phyloP scores from a whole-genome alignment of 2,888 invertebrate species.

The Drosophila austrosaltans region DNA sequence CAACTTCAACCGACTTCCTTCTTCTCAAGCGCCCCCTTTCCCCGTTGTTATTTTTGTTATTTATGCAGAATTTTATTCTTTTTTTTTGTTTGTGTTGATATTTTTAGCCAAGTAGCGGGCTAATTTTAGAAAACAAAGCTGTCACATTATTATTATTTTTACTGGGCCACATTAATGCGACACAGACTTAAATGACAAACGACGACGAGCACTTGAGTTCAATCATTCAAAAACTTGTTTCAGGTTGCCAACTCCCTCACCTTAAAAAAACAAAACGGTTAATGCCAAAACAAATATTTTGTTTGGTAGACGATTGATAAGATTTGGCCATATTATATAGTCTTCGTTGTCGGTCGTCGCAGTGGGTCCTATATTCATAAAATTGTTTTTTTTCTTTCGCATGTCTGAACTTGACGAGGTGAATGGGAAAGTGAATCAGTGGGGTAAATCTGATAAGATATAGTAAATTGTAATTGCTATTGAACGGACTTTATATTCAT shows the following conservation, averaged over 20 bases:
- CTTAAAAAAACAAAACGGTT: background rate
- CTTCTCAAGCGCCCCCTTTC: background rate
- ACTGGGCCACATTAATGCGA: conserved; percentile 31
- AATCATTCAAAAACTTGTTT: conserved; percentile 15
- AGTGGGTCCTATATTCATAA: background rate
- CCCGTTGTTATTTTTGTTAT: conserved; percentile 20
- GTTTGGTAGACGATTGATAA: conserved; percentile 3
- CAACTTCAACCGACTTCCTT: conserved; percentile 10
- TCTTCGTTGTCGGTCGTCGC: background rate
- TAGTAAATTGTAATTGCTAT: conserved; percentile 13
- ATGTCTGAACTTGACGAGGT: conserved; percentile 2
- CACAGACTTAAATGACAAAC: conserved; percentile 33
- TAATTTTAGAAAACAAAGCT: conserved; percentile 34
- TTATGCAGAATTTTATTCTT: conserved; percentile 37
- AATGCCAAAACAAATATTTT: conserved; percentile 9
- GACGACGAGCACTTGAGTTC: conserved; percentile 9
- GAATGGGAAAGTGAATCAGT: conserved; percentile 9
- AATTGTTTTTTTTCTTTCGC: background rate
- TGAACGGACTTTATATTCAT: background rate
- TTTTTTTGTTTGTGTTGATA: conserved; percentile 26
- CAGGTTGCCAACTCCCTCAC: conserved; percentile 38
- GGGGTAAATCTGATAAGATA: conserved; percentile 11
- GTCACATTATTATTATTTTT: conserved; percentile 31
- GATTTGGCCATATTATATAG: conserved; percentile 2
- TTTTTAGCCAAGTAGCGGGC: conserved; percentile 35